Percentiles rank a stretch among this genome's conserved stretches.
These are phyloP conservation scores for Lordiphosa andalusiaca DNA, from an alignment of 2,888 invertebrate genomes.

Conservation along the genomic window DNA sequence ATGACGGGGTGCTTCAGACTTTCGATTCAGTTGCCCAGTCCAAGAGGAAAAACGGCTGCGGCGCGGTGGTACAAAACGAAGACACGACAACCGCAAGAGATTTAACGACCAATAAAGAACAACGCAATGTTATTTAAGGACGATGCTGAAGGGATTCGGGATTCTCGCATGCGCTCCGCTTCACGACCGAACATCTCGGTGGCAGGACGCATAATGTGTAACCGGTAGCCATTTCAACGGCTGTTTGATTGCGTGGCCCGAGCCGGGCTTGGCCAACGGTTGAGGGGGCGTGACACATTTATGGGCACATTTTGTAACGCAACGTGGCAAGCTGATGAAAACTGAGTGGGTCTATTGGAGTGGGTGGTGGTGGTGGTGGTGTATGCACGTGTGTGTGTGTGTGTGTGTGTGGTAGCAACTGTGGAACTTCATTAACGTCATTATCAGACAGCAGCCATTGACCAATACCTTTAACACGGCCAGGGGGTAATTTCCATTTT, in stretches of 20 bases:
- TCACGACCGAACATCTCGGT: conserved; percentile 29
- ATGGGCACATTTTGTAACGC: conserved; percentile 54
- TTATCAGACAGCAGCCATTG: conserved; percentile 29
- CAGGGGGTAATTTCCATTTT: neutral
- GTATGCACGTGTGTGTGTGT: neutral
- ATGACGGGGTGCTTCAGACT: too few species aligned
- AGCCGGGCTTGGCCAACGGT: conserved; percentile 6
- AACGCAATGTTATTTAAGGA: conserved; percentile 73
- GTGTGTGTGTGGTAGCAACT: conserved; percentile 27
- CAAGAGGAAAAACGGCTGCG: neutral
- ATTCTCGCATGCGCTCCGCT: conserved; percentile 37
- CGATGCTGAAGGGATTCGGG: conserved; percentile 58
- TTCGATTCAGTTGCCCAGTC: neutral
- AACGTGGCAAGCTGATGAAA: conserved; percentile 58
- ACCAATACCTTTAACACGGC: too few species aligned
- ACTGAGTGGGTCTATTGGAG: conserved; percentile 17
- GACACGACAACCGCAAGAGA: conserved; percentile 74
- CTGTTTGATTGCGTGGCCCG: conserved; percentile 58
- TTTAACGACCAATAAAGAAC: conserved; percentile 75
- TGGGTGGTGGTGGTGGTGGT: neutral
- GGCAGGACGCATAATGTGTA: conserved; percentile 69
- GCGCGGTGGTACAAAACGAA: conserved; percentile 29
- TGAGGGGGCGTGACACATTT: conserved; percentile 66
- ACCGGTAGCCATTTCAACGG: conserved; percentile 71
- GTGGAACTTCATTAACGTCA: conserved; percentile 62